These are phyloP conservation scores for Xenentodon cancila DNA, from an alignment of 2,797 vertebrate species.

Conservation along the genomic window DNA sequence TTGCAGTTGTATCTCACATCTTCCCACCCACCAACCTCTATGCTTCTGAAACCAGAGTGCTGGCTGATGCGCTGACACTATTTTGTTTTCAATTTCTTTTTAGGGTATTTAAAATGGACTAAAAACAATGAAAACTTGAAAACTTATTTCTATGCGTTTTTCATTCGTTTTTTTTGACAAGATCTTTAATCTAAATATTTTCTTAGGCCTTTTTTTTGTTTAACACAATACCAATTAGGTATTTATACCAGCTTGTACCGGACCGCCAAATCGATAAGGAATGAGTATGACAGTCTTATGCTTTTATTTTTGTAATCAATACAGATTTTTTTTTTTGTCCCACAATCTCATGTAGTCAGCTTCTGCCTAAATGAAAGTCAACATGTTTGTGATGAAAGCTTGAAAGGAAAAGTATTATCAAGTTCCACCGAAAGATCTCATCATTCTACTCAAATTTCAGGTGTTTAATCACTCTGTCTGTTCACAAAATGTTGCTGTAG, in stretches of 20 bases:
- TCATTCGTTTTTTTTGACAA: conserved; percentile 20
- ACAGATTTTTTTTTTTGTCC: conserved; percentile 32
- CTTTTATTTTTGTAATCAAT: conserved; percentile 50
- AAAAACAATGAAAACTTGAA: not conserved
- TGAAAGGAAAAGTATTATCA: conserved; percentile 67
- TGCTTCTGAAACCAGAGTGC: too few species aligned
- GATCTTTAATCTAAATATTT: conserved; percentile 24
- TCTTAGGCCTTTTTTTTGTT: conserved; percentile 44
- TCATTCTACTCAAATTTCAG: conserved; percentile 70
- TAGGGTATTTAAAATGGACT: too few species aligned
- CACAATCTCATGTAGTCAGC: conserved; percentile 38
- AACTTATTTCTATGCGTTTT: conserved; percentile 35
- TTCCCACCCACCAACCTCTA: too few species aligned
- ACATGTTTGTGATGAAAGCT: conserved; percentile 42
- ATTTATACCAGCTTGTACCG: conserved; percentile 51
- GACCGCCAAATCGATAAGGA: conserved; percentile 67
- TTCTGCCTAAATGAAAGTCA: conserved; percentile 50
- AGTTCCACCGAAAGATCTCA: conserved; percentile 64
- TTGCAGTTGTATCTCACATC: too few species aligned
- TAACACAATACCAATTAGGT: conserved; percentile 43
- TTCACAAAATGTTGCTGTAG: conserved; percentile 50
- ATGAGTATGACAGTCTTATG: conserved; percentile 49
- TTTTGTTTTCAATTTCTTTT: too few species aligned
- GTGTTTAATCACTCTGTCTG: conserved; percentile 71
- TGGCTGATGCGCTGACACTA: too few species aligned